Evolutionary conservation across 2,113 vertebrate genomes (phyloP), one percentile per base, ranked within the genome.

Genomic region (Eptesicus fuscus): DNA sequence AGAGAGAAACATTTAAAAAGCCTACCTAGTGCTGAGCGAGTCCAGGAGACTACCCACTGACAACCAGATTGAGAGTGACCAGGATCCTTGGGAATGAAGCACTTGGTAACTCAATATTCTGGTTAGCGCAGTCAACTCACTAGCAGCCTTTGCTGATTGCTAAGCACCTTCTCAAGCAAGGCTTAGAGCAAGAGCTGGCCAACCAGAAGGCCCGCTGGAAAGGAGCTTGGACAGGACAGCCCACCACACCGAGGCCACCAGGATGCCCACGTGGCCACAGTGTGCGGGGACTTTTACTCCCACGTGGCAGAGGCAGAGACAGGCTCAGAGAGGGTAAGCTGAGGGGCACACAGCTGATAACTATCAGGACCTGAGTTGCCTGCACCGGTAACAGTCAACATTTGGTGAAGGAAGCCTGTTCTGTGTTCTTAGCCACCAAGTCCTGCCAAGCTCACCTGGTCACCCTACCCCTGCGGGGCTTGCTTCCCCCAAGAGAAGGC

Each of bases 61-160:
- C 65, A 88, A 78, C 59, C 80, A 82, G 28, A 42, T 1, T 22
- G 44, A 32, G 79, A 74, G 23, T 35, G 65, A 86, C 0, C 0
- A 59, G 47, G 35, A 30, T 37, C 35, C 40, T 4, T 25, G 14
- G 73, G 90, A 87, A 59, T 14, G 32, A 30, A 44, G 42, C 23
- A 18, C 35, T 37, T 14, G 20, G 44, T 77, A 82, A 96, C 93
- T 93, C 80, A 71, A 90, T 93, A 61, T 95, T 67, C 92, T n/a
- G 35, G 49, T 78, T 76, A 47, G 77, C 13, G 61, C 79, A 8
- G 9, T 53, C 18, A 1, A 40, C 4, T 71, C 80, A 80, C 49
- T 30, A n/a, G 53, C 59, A 90, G 28, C 59, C 61, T 92, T 23
- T 87, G 49, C 35, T 84, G 85, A 51, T 2, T 59, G 78, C 82